Conservation (phyloP, 1,140 invertebrate genomes). For the Conus ventricosus region DNA sequence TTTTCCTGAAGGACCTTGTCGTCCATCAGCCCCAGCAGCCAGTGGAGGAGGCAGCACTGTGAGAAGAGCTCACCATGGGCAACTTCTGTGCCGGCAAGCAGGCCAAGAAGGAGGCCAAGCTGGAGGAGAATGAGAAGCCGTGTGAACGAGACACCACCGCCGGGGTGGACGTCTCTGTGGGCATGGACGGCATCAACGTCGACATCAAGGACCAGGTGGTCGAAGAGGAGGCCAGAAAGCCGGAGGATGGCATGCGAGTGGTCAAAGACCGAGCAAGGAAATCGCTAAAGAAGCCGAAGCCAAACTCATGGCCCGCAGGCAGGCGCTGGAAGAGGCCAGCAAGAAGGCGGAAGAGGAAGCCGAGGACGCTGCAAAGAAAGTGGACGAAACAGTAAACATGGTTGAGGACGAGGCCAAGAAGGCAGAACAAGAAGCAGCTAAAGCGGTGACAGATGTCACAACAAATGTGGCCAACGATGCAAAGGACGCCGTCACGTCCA, state of each 20-base stretch:
- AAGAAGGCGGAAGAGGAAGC: slow-evolving; percentile 32
- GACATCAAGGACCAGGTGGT: slow-evolving; percentile 8
- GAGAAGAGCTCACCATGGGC: slow-evolving; percentile 36
- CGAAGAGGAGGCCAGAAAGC: slow-evolving; percentile 4
- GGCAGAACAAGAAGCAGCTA: slow-evolving; percentile 23
- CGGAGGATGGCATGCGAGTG: slow-evolving; percentile 20
- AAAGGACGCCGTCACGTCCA: neutral
- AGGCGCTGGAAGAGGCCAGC: slow-evolving; percentile 24
- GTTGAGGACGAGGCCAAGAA: slow-evolving; percentile 19
- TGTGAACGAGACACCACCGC: neutral
- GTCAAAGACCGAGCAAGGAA: slow-evolving; percentile 31
- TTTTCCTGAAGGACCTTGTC: neutral
- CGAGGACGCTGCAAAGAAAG: slow-evolving; percentile 13
- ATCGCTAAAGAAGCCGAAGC: slow-evolving; percentile 28
- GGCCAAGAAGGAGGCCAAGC: slow-evolving; percentile 47
- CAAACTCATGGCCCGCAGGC: slow-evolving; percentile 9
- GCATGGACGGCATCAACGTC: slow-evolving; percentile 12
- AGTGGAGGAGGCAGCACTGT: neutral
- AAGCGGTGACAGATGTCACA: neutral
- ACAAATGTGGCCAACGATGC: neutral
- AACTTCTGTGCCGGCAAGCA: slow-evolving; percentile 45
- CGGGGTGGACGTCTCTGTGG: neutral
- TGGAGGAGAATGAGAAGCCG: slow-evolving; percentile 39
- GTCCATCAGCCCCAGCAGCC: too few species aligned
- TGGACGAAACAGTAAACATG: neutral